Evolutionary conservation across 2,888 invertebrate species (phyloP).

Genomic region (Aplocera efformata): DNA sequence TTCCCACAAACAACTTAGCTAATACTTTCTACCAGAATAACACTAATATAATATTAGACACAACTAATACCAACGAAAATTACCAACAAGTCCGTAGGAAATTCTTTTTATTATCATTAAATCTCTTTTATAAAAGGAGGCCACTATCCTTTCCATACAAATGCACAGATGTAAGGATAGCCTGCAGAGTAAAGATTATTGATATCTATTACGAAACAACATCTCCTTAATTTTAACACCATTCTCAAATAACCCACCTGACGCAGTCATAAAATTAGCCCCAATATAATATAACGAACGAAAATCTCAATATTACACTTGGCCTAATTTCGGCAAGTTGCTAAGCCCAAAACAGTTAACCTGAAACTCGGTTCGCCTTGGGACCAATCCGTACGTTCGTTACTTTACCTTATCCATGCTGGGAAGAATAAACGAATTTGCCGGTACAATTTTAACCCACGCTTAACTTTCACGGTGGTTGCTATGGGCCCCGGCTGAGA

Average conservation of each 20-base stretch:
- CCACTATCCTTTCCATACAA: no score
- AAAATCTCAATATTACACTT: slow-evolving; percentile 45
- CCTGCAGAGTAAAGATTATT: no score
- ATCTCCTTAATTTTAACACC: no score
- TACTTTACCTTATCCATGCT: slow-evolving; percentile 46
- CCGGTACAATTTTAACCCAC: slow-evolving; percentile 70
- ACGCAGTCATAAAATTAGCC: slow-evolving; percentile 4
- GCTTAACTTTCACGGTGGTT: slow-evolving; percentile 51
- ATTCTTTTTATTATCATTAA: no score
- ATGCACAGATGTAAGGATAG: no score
- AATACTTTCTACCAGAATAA: no score
- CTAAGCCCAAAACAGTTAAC: slow-evolving; percentile 52
- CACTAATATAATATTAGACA: no score
- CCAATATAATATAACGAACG: slow-evolving; percentile 21
- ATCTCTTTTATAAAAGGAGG: no score
- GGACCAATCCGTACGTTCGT: slow-evolving; percentile 66
- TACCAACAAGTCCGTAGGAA: no score
- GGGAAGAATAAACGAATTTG: slow-evolving; percentile 71
- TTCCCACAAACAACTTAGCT: no score
- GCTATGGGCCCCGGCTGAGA: slow-evolving; percentile 36
- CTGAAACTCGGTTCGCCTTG: slow-evolving; percentile 57
- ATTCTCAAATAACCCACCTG: slow-evolving; percentile 18
- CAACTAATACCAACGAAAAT: no score
- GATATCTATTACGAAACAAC: no score
- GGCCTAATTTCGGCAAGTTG: slow-evolving; percentile 55